phyloP scores from a whole-genome alignment of 2,113 vertebrate genomes.

The Odontophorus gujanensis region DNA sequence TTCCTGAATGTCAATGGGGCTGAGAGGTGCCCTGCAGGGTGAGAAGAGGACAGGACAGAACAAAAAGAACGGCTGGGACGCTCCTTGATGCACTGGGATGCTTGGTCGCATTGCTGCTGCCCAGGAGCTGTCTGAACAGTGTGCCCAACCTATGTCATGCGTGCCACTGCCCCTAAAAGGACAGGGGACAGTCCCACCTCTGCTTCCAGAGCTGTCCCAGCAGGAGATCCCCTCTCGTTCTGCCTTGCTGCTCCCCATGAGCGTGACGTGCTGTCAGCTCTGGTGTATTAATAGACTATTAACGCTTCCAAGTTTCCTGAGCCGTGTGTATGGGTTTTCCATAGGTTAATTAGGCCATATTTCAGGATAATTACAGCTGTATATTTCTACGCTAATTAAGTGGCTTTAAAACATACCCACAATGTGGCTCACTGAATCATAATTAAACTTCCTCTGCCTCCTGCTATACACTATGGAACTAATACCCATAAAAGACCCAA shows the following conservation, averaged over 20 bases:
- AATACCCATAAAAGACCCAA: conserved; percentile 48
- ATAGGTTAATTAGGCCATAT: conserved; percentile 82
- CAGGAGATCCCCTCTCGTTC: background rate
- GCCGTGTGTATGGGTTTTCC: conserved; percentile 67
- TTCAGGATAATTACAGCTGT: conserved; percentile 81
- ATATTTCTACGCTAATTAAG: conserved; percentile 83
- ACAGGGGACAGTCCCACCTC: background rate
- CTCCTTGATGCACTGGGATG: background rate
- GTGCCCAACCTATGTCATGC: background rate
- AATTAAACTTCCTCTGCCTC: conserved; percentile 74
- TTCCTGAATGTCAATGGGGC: background rate
- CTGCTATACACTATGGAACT: conserved; percentile 50
- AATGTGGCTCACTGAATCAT: conserved; percentile 73
- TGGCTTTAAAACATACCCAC: conserved; percentile 79
- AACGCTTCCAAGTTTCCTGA: conserved; percentile 62
- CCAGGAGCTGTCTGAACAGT: background rate
- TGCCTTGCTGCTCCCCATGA: conserved; percentile 28
- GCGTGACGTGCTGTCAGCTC: conserved; percentile 43
- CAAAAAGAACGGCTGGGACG: background rate
- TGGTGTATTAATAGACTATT: conserved; percentile 64
- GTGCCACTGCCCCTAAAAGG: background rate
- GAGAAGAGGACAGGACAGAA: background rate
- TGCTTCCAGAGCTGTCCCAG: background rate
- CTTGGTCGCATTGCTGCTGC: background rate
- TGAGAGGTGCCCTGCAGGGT: background rate